These are phyloP conservation scores for Microctonus aethiopoides DNA, from an alignment of 2,888 invertebrate species.

Conservation along the genomic window DNA sequence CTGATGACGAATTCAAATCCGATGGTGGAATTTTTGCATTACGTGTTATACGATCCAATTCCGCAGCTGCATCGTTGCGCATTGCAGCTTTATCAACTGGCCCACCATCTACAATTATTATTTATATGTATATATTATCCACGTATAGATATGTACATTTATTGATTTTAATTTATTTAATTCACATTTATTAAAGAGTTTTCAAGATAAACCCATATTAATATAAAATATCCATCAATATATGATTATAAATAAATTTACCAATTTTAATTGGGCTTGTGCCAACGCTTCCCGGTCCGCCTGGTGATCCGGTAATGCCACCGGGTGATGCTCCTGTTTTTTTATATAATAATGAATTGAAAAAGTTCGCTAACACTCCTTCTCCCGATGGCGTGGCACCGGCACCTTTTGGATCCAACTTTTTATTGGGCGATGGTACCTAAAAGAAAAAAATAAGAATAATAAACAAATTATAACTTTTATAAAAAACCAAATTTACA, in stretches of 20 bases:
- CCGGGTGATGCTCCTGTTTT: conserved; percentile 81
- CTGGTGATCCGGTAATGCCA: conserved; percentile 69
- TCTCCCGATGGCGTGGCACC: conserved; percentile 83
- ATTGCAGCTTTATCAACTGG: conserved; percentile 79
- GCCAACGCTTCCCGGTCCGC: conserved; percentile 68
- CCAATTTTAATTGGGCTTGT: conserved; percentile 58
- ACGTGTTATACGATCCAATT: conserved; percentile 88
- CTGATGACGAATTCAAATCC: conserved; percentile 58
- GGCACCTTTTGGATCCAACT: conserved; percentile 70
- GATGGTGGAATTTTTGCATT: conserved; percentile 71
- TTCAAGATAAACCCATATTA: background rate
- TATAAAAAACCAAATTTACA: background rate
- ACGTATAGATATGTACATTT: conserved; percentile 13
- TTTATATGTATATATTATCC: conserved; percentile 36
- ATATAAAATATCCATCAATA: background rate
- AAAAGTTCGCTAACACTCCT: conserved; percentile 97
- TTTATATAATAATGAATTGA: conserved; percentile 96
- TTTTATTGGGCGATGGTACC: conserved; percentile 75
- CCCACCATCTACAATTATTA: conserved; percentile 51
- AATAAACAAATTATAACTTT: conserved; percentile 37
- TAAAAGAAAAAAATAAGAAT: conserved; percentile 37
- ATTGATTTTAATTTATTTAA: background rate
- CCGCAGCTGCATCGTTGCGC: conserved; percentile 91
- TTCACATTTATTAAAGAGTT: background rate
- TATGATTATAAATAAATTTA: conserved; percentile 38